phyloP scores from a whole-genome alignment of 2,797 vertebrate genomes.

The Phoxinus dragarum region DNA sequence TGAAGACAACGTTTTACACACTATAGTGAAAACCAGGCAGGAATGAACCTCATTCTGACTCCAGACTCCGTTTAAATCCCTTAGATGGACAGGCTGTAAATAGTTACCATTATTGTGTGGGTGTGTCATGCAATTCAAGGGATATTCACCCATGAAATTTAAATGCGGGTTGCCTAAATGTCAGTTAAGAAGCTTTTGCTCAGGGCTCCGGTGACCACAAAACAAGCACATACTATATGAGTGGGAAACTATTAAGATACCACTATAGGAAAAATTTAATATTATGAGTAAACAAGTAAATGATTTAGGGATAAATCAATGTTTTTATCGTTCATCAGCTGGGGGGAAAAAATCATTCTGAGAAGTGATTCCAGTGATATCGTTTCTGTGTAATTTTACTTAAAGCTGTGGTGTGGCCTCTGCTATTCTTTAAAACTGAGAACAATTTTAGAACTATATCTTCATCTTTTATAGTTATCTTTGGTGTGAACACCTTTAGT shows the following conservation, averaged over 20 bases:
- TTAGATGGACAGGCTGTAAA: background rate
- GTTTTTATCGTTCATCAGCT: no score
- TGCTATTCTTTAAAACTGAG: no score
- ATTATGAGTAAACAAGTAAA: background rate
- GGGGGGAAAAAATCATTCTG: no score
- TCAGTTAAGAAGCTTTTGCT: background rate
- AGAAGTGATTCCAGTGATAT: no score
- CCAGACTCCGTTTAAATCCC: background rate
- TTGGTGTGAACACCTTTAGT: no score
- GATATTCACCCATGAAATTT: background rate
- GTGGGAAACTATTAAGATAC: background rate
- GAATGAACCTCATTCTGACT: conserved; percentile 4
- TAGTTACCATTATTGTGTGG: background rate
- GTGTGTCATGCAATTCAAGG: background rate
- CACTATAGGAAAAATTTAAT: background rate
- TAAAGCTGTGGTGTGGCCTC: no score
- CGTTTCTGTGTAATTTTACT: no score
- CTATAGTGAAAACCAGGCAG: conserved; percentile 12
- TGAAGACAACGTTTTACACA: conserved; percentile 2
- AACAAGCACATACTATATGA: background rate
- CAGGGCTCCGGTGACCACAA: background rate
- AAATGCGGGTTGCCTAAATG: background rate
- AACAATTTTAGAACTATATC: no score
- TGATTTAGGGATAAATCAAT: background rate
- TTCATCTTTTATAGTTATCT: no score